A percentile compares a stretch with the other conserved stretches of the same genome.
Evolutionary conservation across 2,113 vertebrate species (phyloP).

Genomic region (Hypocryptadius cinnamomeus): DNA sequence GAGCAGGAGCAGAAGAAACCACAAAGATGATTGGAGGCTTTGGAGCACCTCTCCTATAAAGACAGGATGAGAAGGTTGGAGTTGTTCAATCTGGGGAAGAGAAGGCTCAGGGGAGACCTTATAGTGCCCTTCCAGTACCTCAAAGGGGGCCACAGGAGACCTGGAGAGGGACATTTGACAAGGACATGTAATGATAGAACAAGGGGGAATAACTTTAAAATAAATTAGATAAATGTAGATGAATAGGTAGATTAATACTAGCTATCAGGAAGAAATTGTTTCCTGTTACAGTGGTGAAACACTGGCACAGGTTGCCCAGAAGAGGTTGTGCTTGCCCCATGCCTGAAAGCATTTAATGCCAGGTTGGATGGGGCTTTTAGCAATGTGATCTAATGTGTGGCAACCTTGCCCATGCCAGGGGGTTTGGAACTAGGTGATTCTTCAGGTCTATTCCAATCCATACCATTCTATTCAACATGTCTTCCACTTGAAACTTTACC

Average conservation of each 20-base stretch:
- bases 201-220: neutral
- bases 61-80: neutral
- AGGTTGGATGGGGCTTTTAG: neutral
- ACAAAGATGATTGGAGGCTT: rapidly evolving
- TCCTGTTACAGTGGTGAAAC: neutral
- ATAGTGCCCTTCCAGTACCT: neutral
- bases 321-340: neutral
- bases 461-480: neutral
- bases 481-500: neutral
- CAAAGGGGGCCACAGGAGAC: neutral
- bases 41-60: neutral
- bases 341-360: neutral
- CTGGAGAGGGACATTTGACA: neutral
- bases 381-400: neutral
- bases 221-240: neutral
- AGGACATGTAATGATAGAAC: neutral
- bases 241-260: neutral
- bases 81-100: neutral
- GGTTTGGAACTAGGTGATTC: neutral
- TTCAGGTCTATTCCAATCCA: neutral
- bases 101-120: neutral
- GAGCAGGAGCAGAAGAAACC: neutral
- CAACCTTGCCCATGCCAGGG: neutral
- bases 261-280: neutral
- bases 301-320: neutral